Evolutionary conservation across 2,113 vertebrate genomes (phyloP), one percentile per base, ranked within the genome.

Genomic region (Irena cyanogastra): DNA sequence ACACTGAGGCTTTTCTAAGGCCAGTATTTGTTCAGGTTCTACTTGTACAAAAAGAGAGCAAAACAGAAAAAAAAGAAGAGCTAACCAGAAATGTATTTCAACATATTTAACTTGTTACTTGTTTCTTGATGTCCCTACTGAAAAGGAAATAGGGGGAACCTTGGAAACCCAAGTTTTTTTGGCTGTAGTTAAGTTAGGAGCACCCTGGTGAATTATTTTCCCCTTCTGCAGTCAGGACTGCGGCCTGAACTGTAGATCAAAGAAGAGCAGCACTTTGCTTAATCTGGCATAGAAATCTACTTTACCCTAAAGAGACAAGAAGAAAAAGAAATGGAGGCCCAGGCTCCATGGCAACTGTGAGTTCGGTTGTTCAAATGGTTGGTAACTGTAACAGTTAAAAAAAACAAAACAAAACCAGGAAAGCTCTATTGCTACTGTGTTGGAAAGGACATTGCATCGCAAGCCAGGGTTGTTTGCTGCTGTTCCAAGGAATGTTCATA

Each of bases 231-330:
- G 64, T 74, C 56, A 93, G 79, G 83, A 65, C 64, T 83, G 53
- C 74, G 56, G 61, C 97, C 97, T 97, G 94, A 95, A 96, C 92
- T 97, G 87, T 95, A 98, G 98, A 98, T 98, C 97, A 98, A 98
- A 98, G 98, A 96, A 50, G 44, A 97, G 90, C 90, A 96, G 92
- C 97, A 96, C 97, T 97, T 96, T 70, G 90, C 69, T 77, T 91
- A 93, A 89, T 84, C 94, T 97, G 97, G 97, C 96, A 94, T 96
- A 95, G 59, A 83, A 95, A 86, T 79, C 95, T 93, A 90, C 96
- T 93, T 97, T 96, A 97, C 90, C 45, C 65, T 42, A 69, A 87
- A 94, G 95, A 95, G 65, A 45, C 80, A 77, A 70, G 95, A 96
- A 95, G 50, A 45, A 87, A 97, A 93, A 97, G 96, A 94, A 93